phyloP scores from a whole-genome alignment of 64 coral and sea anemone species.

The Montipora foliosa region DNA sequence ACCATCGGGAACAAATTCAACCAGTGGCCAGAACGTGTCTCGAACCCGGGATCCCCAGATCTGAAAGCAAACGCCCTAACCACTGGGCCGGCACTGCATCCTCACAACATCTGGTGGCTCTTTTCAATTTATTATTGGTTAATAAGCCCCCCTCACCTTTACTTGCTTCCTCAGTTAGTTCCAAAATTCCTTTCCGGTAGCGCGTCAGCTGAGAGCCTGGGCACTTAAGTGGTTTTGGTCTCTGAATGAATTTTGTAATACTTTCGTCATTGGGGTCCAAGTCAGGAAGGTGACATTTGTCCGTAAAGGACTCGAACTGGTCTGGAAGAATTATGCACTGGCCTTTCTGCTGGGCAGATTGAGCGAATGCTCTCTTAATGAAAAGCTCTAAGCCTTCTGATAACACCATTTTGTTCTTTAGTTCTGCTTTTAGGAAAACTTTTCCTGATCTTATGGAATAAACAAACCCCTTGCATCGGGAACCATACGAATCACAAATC shows the following conservation, averaged over 20 bases:
- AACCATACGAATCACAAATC: slow-evolving; percentile 39
- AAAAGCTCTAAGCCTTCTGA: not conserved
- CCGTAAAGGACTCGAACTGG: slow-evolving; percentile 10
- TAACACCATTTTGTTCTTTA: slow-evolving; percentile 35
- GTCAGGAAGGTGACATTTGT: slow-evolving; percentile 43
- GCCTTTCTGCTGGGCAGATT: not conserved
- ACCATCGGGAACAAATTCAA: too few relatives aligned
- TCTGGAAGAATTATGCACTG: slow-evolving; percentile 8
- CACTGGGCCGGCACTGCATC: too few relatives aligned
- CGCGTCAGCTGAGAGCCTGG: slow-evolving; percentile 61
- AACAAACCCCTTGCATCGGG: slow-evolving; percentile 71
- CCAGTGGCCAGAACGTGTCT: too few relatives aligned
- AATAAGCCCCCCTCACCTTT: not conserved
- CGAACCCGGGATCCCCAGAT: too few relatives aligned
- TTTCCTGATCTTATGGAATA: slow-evolving; percentile 25
- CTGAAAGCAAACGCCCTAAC: too few relatives aligned
- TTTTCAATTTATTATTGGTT: not conserved
- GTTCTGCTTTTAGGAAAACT: slow-evolving; percentile 26
- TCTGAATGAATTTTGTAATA: not conserved
- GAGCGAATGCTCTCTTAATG: slow-evolving; percentile 24
- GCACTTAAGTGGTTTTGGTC: slow-evolving; percentile 13
- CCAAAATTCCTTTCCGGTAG: slow-evolving; percentile 49
- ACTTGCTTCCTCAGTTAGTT: slow-evolving; percentile 12
- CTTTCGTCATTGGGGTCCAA: slow-evolving; percentile 46
- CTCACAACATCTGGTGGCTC: too few relatives aligned